Evolutionary conservation across 2,797 vertebrate species (phyloP), one percentile per base, ranked within the genome.

Genomic region (Tangara arthus): DNA sequence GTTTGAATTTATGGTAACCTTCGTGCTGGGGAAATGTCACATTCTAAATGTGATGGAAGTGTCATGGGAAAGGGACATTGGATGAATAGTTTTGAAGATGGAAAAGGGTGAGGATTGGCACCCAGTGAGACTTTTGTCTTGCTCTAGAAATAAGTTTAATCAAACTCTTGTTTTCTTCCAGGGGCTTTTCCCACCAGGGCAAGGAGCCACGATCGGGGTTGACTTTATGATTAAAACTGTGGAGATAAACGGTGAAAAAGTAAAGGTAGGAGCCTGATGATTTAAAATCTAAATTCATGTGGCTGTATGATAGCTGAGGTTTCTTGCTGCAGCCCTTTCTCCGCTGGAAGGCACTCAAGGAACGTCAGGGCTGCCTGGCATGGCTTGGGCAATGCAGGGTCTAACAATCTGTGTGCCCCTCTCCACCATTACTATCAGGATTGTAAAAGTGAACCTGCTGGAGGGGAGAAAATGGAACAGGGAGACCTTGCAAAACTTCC

Each of bases 141-240:
- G 32, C 35, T 42, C 22, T 32, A 77, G 65, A 72, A 76, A 23
- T 77, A 60, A 84, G 24, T 60, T 76, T 94, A 87, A 90, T 42
- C 19, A 44, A 64, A 16, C 64, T 95, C 26, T 83, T 76, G 64
- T 95, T 97, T 82, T 86, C 76, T 94, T 96, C 59, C 95, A 99
- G 99, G 99, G 99, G 88, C 99, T 99, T 97, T 99, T 99, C 95
- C 99, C 99, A 92, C 99, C 99, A 66, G 99, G 99, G 91, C 99
- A 99, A 98, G 99, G 99, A 96, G 99, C 99, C 94, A 99, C 99
- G 5, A 99, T 99, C 89, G 99, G 99, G 81, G 99, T 99, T 91
- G 99, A 99, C 98, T 99, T 99, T 96, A 99, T 99, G 99, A 99
- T 99, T 97, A 99, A 99, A 98, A 99, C 99, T 2, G 99, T 99